A percentile compares a stretch with the other conserved stretches of the same genome.
Evolutionary conservation across 2,113 vertebrate species (phyloP).

Genomic region (Balaeniceps rex): DNA sequence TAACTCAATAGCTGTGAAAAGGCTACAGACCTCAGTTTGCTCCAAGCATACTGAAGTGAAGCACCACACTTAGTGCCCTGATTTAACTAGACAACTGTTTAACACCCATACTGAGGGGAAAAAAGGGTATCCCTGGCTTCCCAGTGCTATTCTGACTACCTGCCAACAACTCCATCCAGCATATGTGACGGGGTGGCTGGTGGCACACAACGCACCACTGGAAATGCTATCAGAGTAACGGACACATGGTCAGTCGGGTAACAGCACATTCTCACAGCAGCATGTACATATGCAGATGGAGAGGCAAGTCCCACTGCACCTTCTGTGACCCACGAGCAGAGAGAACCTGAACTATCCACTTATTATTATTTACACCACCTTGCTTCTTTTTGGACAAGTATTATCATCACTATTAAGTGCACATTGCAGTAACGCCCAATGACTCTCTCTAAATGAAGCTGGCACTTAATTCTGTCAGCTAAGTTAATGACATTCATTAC

Average conservation of each 20-base stretch:
- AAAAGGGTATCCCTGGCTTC: not conserved
- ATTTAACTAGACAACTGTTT: not conserved
- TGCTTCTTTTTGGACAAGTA: not conserved
- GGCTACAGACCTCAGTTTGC: not conserved
- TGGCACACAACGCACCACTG: not conserved
- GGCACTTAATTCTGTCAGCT: not conserved
- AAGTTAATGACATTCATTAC: not conserved
- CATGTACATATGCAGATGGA: fast-evolving
- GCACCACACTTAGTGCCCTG: fast-evolving
- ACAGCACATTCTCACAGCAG: not conserved
- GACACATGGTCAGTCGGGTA: fast-evolving
- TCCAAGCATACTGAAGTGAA: not conserved
- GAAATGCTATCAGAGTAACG: not conserved
- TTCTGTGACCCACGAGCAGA: not conserved
- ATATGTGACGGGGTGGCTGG: not conserved
- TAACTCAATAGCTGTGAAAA: not conserved
- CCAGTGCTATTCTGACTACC: not conserved
- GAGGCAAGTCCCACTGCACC: not conserved
- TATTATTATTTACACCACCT: not conserved
- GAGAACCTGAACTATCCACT: not conserved
- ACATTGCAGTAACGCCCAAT: not conserved
- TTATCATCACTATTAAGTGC: not conserved
- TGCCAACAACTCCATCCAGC: not conserved
- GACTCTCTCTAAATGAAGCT: not conserved
- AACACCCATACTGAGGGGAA: not conserved